Percentiles rank a stretch among this genome's conserved stretches.
Conservation (phyloP, 2,888 invertebrate species). For the Apoderus coryli region DNA sequence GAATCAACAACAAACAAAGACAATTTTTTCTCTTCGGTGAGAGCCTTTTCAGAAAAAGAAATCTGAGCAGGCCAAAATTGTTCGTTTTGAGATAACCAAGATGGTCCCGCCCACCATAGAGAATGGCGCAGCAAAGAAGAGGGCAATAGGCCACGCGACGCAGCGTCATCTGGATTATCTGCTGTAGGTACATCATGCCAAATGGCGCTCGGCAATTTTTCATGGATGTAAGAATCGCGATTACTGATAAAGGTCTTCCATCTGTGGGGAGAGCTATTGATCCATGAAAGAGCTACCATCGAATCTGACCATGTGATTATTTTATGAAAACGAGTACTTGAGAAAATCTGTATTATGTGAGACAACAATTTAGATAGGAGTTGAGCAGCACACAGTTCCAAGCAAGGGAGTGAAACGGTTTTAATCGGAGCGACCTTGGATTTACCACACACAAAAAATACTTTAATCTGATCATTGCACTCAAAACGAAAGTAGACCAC, state of each 20-base stretch:
- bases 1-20: neutral
- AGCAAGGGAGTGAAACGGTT: slow-evolving; percentile 12
- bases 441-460: slow-evolving; percentile 11
- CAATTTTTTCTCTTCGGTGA: slow-evolving; percentile 7
- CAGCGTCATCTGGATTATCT: no score
- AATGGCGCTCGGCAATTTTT: slow-evolving; percentile 4
- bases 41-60: neutral
- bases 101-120: slow-evolving; percentile 6
- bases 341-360: slow-evolving; percentile 4
- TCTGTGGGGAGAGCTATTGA: slow-evolving; percentile 9
- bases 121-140: neutral
- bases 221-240: slow-evolving; percentile 12
- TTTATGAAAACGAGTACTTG: slow-evolving; percentile 3
- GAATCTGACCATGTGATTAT: slow-evolving; percentile 13
- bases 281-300: slow-evolving; percentile 8
- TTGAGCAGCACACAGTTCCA: slow-evolving; percentile 14
- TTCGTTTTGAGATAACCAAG: neutral
- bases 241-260: slow-evolving; percentile 14
- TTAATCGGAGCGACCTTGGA: slow-evolving; percentile 13
- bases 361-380: slow-evolving; percentile 10
- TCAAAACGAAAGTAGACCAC: slow-evolving; percentile 13
- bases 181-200: no score
- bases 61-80: slow-evolving; percentile 5
- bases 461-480: slow-evolving; percentile 2
- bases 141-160: slow-evolving; percentile 9